Percentiles rank a stretch among this genome's conserved stretches.
Conservation (phyloP, 2,113 vertebrate genomes). For the Vidua chalybeata region DNA sequence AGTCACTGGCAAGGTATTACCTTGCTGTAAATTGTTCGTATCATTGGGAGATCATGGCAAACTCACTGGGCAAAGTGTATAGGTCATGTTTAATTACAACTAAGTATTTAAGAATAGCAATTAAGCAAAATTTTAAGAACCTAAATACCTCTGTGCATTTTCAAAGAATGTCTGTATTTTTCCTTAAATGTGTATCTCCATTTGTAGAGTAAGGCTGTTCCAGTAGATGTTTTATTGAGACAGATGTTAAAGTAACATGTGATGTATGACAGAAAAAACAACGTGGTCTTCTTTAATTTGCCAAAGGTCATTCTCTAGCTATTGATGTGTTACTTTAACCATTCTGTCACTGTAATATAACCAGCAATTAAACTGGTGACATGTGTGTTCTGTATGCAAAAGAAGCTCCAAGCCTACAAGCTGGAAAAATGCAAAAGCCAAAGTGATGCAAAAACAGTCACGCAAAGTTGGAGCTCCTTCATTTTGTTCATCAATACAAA, state of each 20-base stretch:
- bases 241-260: background rate
- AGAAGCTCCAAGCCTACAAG: constrained; percentile 37
- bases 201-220: background rate
- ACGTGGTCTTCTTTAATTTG: background rate
- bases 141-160: background rate
- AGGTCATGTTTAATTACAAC: background rate
- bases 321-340: background rate
- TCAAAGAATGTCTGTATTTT: background rate
- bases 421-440: constrained; percentile 45
- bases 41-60: background rate
- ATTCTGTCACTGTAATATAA: background rate
- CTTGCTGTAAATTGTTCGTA: background rate
- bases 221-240: background rate
- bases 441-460: constrained; percentile 14
- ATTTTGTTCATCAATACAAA: constrained; percentile 59
- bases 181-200: background rate
- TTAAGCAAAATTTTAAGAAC: background rate
- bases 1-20: background rate
- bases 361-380: background rate
- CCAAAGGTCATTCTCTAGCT: background rate
- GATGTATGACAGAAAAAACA: background rate
- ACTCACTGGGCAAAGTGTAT: background rate
- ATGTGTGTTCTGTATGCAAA: background rate
- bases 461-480: constrained; percentile 10
- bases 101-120: background rate